Conservation (phyloP, 2,888 invertebrate species). For the Oscheius sp. region DNA sequence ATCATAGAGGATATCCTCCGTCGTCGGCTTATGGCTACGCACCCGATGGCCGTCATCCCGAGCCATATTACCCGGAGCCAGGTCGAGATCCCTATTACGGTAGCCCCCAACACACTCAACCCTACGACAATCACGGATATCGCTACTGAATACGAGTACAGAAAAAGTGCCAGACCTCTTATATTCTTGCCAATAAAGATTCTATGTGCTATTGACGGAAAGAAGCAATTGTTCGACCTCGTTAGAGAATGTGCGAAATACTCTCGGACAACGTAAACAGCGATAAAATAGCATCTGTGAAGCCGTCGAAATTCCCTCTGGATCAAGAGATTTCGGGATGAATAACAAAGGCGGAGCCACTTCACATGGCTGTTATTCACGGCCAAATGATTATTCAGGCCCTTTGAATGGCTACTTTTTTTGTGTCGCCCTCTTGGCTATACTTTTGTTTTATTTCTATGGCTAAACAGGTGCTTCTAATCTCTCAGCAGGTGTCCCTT, state of each 20-base stretch:
- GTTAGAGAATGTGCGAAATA: too few species aligned
- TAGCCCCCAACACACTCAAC: conserved; percentile 20
- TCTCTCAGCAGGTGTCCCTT: background rate
- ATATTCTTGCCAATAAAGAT: conserved; percentile 1
- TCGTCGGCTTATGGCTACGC: conserved; percentile 38
- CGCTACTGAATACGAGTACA: conserved; percentile 20
- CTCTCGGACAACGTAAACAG: background rate
- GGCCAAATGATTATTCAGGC: conserved; percentile 10
- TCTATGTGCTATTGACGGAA: conserved; percentile 2
- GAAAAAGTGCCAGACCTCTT: background rate
- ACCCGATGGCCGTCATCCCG: conserved; percentile 19
- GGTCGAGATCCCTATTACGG: conserved; percentile 33
- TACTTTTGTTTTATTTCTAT: too few species aligned
- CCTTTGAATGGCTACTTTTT: conserved; percentile 6
- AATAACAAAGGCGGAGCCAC: too few species aligned
- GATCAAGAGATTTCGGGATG: background rate
- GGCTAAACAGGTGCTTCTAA: background rate
- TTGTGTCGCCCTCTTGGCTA: background rate
- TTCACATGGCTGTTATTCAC: conserved; percentile 15
- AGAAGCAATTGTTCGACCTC: background rate
- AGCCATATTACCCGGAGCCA: conserved; percentile 32
- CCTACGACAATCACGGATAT: conserved; percentile 37
- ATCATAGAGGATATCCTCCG: conserved; percentile 36
- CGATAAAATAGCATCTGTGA: background rate
- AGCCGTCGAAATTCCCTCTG: background rate